phyloP scores from a whole-genome alignment of 2,797 vertebrate species.

The Gambusia yucatana region DNA sequence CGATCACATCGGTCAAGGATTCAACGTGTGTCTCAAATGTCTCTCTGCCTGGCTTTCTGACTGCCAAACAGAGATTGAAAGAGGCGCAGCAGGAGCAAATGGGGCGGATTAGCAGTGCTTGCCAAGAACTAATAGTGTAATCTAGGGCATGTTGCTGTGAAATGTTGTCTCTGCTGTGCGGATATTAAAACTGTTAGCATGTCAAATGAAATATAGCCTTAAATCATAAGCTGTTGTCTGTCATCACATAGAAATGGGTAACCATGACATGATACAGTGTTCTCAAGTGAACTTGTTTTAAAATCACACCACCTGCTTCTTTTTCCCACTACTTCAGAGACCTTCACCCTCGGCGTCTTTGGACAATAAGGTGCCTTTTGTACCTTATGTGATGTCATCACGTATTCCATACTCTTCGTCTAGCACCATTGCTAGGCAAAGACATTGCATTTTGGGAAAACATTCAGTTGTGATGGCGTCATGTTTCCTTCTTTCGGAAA shows the following conservation, averaged over 20 bases:
- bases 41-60: neutral
- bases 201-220: neutral
- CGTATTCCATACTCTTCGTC: neutral
- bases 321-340: neutral
- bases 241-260: neutral
- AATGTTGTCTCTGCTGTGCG: neutral
- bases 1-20: neutral
- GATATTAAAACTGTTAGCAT: neutral
- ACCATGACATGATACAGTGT: neutral
- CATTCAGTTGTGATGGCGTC: neutral
- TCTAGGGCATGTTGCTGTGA: neutral
- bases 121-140: neutral
- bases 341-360: neutral
- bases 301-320: neutral
- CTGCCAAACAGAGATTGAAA: neutral
- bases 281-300: neutral
- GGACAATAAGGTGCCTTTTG: neutral
- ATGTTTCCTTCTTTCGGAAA: neutral
- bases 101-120: neutral
- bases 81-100: neutral
- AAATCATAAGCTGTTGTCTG: neutral
- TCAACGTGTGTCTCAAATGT: neutral
- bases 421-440: too few species aligned
- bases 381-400: neutral
- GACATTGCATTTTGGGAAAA: neutral